A percentile compares a stretch with the other conserved stretches of the same genome.
These are phyloP conservation scores for Muntiacus reevesi DNA, from an alignment of 2,113 vertebrate species.

Conservation along the genomic window DNA sequence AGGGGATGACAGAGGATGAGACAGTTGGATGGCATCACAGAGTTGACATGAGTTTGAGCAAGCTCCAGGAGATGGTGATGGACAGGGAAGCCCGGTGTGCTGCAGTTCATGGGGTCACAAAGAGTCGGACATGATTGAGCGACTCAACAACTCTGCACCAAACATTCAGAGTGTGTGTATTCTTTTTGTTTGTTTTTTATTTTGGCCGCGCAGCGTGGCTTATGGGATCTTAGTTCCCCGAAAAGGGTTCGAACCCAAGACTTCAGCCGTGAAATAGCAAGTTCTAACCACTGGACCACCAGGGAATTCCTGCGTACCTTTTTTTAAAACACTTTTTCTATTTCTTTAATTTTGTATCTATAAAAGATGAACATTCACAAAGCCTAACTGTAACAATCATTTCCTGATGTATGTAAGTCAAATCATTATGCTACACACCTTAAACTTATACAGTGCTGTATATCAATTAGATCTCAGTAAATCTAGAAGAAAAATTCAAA, in stretches of 20 bases:
- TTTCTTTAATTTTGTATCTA: background rate
- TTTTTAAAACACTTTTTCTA: background rate
- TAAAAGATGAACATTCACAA: background rate
- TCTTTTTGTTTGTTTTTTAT: background rate
- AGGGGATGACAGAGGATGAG: background rate
- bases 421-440: background rate
- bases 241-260: background rate
- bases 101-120: background rate
- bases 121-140: background rate
- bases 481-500: background rate
- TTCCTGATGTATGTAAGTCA: background rate
- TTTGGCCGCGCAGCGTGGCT: accelerated
- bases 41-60: background rate
- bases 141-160: background rate
- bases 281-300: background rate
- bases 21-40: background rate
- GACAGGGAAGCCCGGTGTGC: background rate
- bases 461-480: background rate
- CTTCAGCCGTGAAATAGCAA: background rate
- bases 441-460: background rate
- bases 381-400: background rate
- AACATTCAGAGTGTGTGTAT: background rate
- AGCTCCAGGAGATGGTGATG: background rate
- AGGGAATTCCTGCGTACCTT: background rate
- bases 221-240: background rate